A percentile compares a stretch with the other conserved stretches of the same genome.
Conservation (phyloP, 2,888 invertebrate genomes). For the Nomada hirtipes region DNA sequence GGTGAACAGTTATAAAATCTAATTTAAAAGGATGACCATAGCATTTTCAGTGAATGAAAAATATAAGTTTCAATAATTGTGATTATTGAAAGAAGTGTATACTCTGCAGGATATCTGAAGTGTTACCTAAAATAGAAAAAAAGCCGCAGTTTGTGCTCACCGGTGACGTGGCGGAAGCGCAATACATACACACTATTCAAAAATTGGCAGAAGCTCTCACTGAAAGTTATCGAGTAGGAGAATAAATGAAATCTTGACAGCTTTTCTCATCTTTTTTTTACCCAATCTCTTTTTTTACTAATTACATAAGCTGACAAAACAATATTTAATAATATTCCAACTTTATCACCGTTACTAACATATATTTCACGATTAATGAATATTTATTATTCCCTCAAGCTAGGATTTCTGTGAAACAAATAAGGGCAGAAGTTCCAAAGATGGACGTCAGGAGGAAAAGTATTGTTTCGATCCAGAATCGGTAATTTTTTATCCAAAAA, state of each 20-base stretch:
- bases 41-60: no score
- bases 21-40: background rate
- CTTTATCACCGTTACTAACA: background rate
- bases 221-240: conserved; percentile 73
- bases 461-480: conserved; percentile 37
- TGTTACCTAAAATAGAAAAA: conserved; percentile 31
- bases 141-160: conserved; percentile 67
- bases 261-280: background rate
- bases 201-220: conserved; percentile 69
- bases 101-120: conserved; percentile 42
- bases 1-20: no score
- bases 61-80: background rate
- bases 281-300: no score
- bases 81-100: no score
- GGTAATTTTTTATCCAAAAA: conserved; percentile 24
- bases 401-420: conserved; percentile 67
- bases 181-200: conserved; percentile 70
- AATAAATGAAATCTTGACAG: background rate
- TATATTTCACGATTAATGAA: background rate
- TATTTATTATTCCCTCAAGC: conserved; percentile 15
- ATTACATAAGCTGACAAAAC: background rate
- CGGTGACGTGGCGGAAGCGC: conserved; percentile 70
- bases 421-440: background rate
- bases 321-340: background rate
- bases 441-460: background rate